Base-by-base conservation (phyloP, 2,888 invertebrate genomes). In the Creontiades dilutus region DNA sequence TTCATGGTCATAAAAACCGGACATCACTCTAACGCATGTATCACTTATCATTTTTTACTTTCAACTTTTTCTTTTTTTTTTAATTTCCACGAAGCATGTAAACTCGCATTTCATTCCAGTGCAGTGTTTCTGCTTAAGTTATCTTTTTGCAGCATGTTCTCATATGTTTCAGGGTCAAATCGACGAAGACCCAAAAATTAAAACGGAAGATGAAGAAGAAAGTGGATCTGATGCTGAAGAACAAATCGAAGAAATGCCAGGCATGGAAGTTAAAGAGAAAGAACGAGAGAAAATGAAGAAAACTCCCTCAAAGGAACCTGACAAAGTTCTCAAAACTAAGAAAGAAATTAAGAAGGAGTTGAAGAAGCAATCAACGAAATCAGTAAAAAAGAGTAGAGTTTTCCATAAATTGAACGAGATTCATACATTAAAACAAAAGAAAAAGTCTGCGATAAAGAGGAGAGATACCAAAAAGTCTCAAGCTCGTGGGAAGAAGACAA, bases 341-440 rank as follows among this genome's bases (percentile, higher is more conserved):
- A 96, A 96, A 93, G 96, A 96, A 92, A 93, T 97, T 0, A 96
- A 96, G 92, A 95, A 94, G 92, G 93, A 95, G 91, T 94, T 96
- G 12, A 96, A 96, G 92, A 95, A 95, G 91, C 95, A 96, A 93
- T 96, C 96, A 0, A 94, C 96, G 0, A 96, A 96, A 92, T 95
- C 95, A 92, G 94, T 97, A 19, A 95, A 96, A 92, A 96, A 96
- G 91, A 97, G 96, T 92, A 97, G 96, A 94, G 95, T 95, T 0
- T 97, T 96, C 92, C 96, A 96, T 94, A 95, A 95, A 93, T 97
- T 97, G 92, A 96, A 95, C 92, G 96, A 95, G 93, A 92, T 96
- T 46, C 92, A 92, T 84, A 91, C 91, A 48, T 91, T 91, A 47
- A 92, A 92, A 89, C 96, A 96, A 92, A 96, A 94, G 92, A 97